Percentiles rank a stretch among this genome's conserved stretches.
These are phyloP conservation scores for Chanos chanos DNA, from an alignment of 2,797 vertebrate genomes.

Conservation along the genomic window DNA sequence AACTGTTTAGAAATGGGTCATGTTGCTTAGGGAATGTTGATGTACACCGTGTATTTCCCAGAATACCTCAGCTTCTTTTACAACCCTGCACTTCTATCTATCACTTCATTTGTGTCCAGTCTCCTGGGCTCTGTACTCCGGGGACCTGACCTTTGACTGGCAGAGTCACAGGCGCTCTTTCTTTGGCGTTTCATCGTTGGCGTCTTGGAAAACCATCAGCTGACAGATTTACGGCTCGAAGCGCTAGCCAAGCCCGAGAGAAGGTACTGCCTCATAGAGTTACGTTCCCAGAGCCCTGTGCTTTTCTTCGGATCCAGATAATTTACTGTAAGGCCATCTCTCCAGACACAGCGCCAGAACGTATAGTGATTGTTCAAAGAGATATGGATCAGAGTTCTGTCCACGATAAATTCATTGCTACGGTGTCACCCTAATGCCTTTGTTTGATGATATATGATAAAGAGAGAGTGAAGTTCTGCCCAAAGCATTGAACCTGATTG, in stretches of 20 bases:
- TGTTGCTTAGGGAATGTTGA: constrained; percentile 19
- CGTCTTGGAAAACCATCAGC: constrained; percentile 68
- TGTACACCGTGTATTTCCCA: constrained; percentile 24
- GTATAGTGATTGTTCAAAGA: constrained; percentile 52
- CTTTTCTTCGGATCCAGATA: constrained; percentile 45
- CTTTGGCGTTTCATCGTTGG: constrained; percentile 49
- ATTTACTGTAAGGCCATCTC: constrained; percentile 41
- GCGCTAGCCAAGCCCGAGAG: constrained; percentile 50
- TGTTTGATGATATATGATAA: constrained; percentile 40
- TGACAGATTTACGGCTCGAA: constrained; percentile 70
- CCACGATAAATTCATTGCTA: constrained; percentile 53
- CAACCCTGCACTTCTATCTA: constrained; percentile 34
- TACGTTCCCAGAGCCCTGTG: constrained; percentile 53
- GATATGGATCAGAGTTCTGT: constrained; percentile 63
- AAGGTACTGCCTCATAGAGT: constrained; percentile 56
- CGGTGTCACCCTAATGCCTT: constrained; percentile 52
- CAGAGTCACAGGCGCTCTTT: constrained; percentile 56
- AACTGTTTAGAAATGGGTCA: constrained; percentile 4
- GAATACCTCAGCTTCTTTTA: constrained; percentile 33
- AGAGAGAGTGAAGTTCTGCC: constrained; percentile 19
- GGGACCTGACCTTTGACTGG: constrained; percentile 35
- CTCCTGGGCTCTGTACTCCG: constrained; percentile 25
- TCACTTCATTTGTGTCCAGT: constrained; percentile 36
- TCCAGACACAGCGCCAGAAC: constrained; percentile 43
- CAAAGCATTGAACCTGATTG: constrained; percentile 28